A percentile compares a stretch with the other conserved stretches of the same genome.
Evolutionary conservation across 2,888 invertebrate genomes (phyloP).

Genomic region (Eupithecia vulgata): DNA sequence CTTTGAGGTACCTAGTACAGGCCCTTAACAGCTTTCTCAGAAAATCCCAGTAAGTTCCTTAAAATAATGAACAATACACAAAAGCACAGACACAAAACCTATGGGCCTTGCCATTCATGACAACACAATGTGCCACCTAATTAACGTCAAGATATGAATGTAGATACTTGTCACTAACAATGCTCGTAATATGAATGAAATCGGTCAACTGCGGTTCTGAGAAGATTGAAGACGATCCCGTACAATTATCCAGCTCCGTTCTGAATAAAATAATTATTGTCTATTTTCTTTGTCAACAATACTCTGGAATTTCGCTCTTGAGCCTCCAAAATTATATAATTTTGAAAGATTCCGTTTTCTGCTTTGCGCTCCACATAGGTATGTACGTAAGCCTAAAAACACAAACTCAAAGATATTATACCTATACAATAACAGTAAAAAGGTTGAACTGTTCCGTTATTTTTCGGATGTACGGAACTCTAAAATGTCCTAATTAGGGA

Average conservation of each 20-base stretch:
- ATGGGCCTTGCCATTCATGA: neutral
- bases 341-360: neutral
- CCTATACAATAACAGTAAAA: neutral
- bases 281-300: neutral
- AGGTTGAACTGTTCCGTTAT: neutral
- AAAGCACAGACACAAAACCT: neutral
- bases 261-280: neutral
- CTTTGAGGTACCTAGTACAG: too few relatives aligned
- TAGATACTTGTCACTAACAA: neutral
- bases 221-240: neutral
- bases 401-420: neutral
- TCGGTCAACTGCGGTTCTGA: neutral
- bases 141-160: neutral
- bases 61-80: neutral
- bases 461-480: neutral
- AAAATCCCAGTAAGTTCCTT: neutral
- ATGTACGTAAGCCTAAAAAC: neutral
- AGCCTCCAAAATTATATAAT: neutral
- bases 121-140: neutral
- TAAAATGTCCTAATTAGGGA: conserved; percentile 1
- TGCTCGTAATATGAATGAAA: neutral
- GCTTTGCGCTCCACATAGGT: neutral
- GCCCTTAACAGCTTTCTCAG: neutral
- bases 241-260: neutral
- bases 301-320: neutral